These are phyloP conservation scores for Chionoecetes opilio DNA, from an alignment of 1,140 invertebrate species.

Conservation along the genomic window DNA sequence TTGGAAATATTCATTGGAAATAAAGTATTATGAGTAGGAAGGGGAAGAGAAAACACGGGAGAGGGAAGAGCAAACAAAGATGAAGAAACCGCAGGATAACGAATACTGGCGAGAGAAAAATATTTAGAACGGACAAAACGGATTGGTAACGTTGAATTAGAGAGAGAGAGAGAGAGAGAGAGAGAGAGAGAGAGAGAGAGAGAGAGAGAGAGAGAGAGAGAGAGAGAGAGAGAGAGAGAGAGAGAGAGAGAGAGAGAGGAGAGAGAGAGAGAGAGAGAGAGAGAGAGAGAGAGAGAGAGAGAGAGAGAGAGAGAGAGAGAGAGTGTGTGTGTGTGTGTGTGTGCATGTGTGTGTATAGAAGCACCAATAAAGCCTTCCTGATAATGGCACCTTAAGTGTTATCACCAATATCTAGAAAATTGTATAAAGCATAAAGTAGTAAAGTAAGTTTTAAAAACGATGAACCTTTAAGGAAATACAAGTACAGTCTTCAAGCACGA, in stretches of 20 bases:
- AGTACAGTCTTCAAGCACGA: too few species aligned
- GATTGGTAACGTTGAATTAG: not conserved
- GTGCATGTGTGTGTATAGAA: too few species aligned
- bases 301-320: too few species aligned
- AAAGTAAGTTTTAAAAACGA: not conserved
- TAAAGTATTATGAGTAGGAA: slow-evolving; percentile 4
- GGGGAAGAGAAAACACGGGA: not conserved
- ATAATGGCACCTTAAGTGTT: too few species aligned
- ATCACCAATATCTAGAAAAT: too few species aligned
- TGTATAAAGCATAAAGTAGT: not conserved
- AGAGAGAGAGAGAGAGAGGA: slow-evolving; percentile 27
- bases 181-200: slow-evolving; percentile 27
- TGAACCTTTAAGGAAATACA: too few species aligned
- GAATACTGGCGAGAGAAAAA: not conserved
- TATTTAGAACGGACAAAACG: not conserved
- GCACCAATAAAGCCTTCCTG: too few species aligned
- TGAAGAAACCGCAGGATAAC: not conserved
- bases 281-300: not conserved
- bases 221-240: slow-evolving; percentile 27
- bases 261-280: not conserved
- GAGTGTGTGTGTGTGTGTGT: too few species aligned
- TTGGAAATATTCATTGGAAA: slow-evolving; percentile 3
- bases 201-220: slow-evolving; percentile 27
- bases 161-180: not conserved
- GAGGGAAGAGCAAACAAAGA: not conserved